Base-by-base conservation (phyloP, 2,113 vertebrate species). In the Phylloscopus whistleri region DNA sequence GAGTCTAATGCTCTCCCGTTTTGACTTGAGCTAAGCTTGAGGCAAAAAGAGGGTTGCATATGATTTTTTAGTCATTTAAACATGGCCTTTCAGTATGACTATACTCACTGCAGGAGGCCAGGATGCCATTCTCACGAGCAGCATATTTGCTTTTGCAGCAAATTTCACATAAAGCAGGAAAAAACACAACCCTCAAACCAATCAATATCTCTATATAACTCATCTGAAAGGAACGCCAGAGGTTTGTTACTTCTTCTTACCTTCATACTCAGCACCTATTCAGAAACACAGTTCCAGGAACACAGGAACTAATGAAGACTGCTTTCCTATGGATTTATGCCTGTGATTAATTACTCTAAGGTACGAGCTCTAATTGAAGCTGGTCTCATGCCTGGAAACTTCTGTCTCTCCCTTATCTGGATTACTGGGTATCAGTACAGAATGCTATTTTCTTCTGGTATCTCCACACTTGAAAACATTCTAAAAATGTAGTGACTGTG, bases 291-390 rank as follows among this genome's bases (percentile, higher is more conserved):
- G 70, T 94, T 90, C 84, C 82, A 94, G 87, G 64, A 89, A 91
- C 58, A 78, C 53, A 94, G 72, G 84, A 90, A 85, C 74, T 68
- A 78, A 64, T 26, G 51, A 79, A 90, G 72, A 69, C 79, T 66
- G 59, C 24, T 90, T 83, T 95, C 78, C 66, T 89, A 82, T 62
- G 53, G 87, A 89, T 91, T 96, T 68, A 76, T 87, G 70, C 18
- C 49, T 72, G 53, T 79, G 70, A 91, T 94, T 90, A 87, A 96
- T 85, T 76, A 62, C 44, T 75, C 52, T 73, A 77, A 90, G 59
- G 76, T 58, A 77, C 0, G 43, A 84, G 62, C 58, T 79, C 30
- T 91, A 95, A 89, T 23, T 96, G 87, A 91, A 87, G 70, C 53
- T 85, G 49, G 66, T 93, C 53, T 95, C 41, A 60, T 87, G 84